A percentile compares a stretch with the other conserved stretches of the same genome.
Conservation (phyloP, 2,888 invertebrate species). For the Bruchidius siliquastri region DNA sequence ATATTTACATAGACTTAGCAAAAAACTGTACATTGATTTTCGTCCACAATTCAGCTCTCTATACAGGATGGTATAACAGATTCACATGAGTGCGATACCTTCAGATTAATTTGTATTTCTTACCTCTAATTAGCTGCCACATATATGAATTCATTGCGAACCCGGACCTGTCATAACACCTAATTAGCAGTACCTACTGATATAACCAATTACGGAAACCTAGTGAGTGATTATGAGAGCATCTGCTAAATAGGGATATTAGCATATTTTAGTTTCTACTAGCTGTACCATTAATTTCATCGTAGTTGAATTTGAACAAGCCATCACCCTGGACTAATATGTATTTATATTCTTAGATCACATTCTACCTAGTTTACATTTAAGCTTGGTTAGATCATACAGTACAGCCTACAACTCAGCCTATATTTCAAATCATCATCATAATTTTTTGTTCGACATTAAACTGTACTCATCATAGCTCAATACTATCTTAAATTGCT, state of each 20-base stretch:
- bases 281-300: not conserved
- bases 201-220: not conserved
- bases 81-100: no score
- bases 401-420: slow-evolving; percentile 18
- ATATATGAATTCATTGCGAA: no score
- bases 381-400: slow-evolving; percentile 15
- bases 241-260: not conserved
- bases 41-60: no score
- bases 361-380: slow-evolving; percentile 16
- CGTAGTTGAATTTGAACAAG: not conserved
- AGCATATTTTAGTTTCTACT: not conserved
- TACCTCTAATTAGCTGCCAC: not conserved
- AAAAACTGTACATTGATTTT: no score
- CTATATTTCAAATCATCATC: slow-evolving; percentile 2
- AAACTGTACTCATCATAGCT: not conserved
- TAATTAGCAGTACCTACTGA: not conserved
- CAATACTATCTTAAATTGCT: not conserved
- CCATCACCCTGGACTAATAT: slow-evolving; percentile 16
- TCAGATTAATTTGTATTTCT: not conserved
- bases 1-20: no score
- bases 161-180: not conserved
- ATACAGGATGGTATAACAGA: no score
- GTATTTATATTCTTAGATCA: slow-evolving; percentile 5
- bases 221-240: no score
- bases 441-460: not conserved